Percentiles rank a stretch among this genome's conserved stretches.
These are phyloP conservation scores for Venustaconcha ellipsiformis DNA, from an alignment of 1,140 invertebrate species.

Conservation along the genomic window DNA sequence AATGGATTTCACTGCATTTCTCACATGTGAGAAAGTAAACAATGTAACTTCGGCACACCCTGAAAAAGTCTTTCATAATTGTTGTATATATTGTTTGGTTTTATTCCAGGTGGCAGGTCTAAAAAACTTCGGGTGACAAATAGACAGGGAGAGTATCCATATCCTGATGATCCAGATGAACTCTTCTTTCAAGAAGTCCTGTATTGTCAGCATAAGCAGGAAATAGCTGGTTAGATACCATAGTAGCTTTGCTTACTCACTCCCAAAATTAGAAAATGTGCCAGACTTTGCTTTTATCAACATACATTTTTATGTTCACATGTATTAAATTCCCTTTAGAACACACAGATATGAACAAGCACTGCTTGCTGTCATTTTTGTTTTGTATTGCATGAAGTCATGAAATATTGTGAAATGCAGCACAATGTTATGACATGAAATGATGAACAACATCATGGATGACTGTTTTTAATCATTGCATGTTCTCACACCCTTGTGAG, in stretches of 20 bases:
- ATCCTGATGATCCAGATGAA: constrained; percentile 66
- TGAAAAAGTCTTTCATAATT: background rate
- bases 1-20: background rate
- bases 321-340: background rate
- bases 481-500: no score
- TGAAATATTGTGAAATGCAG: background rate
- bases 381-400: background rate
- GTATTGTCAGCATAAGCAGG: constrained; percentile 69
- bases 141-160: constrained; percentile 17
- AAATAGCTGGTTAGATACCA: constrained; percentile 64
- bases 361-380: background rate
- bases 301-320: background rate
- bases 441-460: no score
- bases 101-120: constrained; percentile 15
- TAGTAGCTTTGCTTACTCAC: background rate
- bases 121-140: constrained; percentile 26
- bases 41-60: background rate
- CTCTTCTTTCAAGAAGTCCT: constrained; percentile 70
- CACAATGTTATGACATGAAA: no score
- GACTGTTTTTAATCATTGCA: no score
- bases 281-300: background rate
- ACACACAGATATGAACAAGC: background rate
- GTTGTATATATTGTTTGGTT: background rate
- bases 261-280: background rate
- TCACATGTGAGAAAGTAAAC: background rate